Base-by-base conservation (phyloP, 2,888 invertebrate species). In the Drosophila villosipedis region DNA sequence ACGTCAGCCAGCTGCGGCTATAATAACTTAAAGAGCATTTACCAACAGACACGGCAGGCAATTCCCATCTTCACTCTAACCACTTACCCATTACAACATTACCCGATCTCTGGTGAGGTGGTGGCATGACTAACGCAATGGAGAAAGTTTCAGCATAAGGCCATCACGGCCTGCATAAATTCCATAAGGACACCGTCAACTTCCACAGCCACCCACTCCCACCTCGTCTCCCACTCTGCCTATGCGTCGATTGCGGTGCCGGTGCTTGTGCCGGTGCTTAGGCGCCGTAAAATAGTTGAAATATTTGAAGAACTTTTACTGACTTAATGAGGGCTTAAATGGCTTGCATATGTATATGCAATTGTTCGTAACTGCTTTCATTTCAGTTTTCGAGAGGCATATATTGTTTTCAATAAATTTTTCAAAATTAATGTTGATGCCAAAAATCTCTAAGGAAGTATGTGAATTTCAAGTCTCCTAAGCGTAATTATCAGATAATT, bases 301-400 rank as follows among this genome's bases (percentile, higher is more conserved):
- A 83, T 83, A 81, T 83, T 81, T 81, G 71, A 61, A 68, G 61
- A 81, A 83, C 74, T 83, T 83, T 83, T 68, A 49, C 73, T 58
- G 83, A 79, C 83, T 83, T 83, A 83, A 83, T 83, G 83, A 83
- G 83, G 75, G 83, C 76, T 83, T 81, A 83, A 83, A 83, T 83
- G 76, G 83, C 79, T 81, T 81, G 68, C 78, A 78, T 78, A 75
- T 47, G 47, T 47, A 47, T 72, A 77, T 81, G 83, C 81, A 79
- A 79, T 81, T 83, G 81, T 79, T 69, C 68, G 73, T 47, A 66
- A 61, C 66, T 60, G 63, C 54, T 68, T 61, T 59, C 69, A 64
- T 60, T 64, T 61, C 47, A 50, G 65, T 65, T 70, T 53, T 61
- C 33, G 30, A 37, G 37, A 39, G 52, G n/a, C 43, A 47, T 22